A percentile compares a stretch with the other conserved stretches of the same genome.
These are phyloP conservation scores for Sebastes alutus DNA, from an alignment of 2,797 vertebrate genomes.

Conservation along the genomic window DNA sequence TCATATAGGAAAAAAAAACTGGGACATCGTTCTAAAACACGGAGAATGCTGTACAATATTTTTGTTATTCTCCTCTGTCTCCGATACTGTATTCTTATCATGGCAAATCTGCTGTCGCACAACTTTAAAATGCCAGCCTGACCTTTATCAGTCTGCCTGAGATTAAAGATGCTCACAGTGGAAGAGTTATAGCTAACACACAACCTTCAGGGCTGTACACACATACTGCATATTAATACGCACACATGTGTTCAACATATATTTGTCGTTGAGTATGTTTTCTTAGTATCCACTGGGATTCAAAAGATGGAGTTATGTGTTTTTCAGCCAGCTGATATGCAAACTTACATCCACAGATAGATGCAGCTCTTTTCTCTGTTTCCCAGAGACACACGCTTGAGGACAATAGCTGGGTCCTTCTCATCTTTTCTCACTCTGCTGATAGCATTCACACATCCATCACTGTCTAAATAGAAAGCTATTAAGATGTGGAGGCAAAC, in stretches of 20 bases:
- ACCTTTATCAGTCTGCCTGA: constrained; percentile 61
- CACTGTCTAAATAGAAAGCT: constrained; percentile 38
- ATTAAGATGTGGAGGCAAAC: constrained; percentile 38
- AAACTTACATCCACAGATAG: not conserved
- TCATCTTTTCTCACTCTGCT: constrained; percentile 25
- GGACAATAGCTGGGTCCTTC: not conserved
- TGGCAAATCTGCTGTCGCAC: constrained; percentile 29
- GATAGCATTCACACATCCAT: constrained; percentile 61
- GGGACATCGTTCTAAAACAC: not conserved
- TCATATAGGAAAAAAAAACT: not conserved
- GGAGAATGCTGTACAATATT: not conserved
- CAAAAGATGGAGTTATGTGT: not conserved
- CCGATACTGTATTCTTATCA: constrained; percentile 18
- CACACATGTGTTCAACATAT: not conserved
- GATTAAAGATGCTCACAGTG: constrained; percentile 34
- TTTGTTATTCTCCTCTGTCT: constrained; percentile 5
- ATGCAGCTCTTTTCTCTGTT: not conserved
- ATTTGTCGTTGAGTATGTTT: not conserved
- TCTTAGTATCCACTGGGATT: not conserved
- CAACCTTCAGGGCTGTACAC: not conserved
- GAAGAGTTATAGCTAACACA: constrained; percentile 12
- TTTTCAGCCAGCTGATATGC: not conserved
- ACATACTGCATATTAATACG: not conserved
- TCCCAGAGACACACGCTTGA: not conserved
- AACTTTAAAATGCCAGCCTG: constrained; percentile 69